These are phyloP conservation scores for Brachyalestes nurse DNA, from an alignment of 2,797 vertebrate genomes.

Conservation along the genomic window DNA sequence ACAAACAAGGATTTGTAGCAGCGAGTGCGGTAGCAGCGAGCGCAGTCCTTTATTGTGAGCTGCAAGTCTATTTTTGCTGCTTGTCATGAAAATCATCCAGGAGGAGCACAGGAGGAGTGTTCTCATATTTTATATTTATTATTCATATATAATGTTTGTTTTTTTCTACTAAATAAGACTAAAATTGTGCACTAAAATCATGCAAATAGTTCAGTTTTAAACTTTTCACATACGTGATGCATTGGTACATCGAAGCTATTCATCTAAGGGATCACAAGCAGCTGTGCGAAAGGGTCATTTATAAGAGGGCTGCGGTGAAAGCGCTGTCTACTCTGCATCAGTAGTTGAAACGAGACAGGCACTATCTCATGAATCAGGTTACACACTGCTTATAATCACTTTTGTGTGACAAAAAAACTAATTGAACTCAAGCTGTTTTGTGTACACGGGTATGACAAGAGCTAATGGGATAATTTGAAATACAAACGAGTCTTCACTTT, in stretches of 20 bases:
- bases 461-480: slow-evolving; percentile 99
- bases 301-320: slow-evolving; percentile 13
- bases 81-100: too few relatives aligned
- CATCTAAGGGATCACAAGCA: slow-evolving; percentile 5
- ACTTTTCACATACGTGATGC: not conserved
- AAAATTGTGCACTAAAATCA: too few relatives aligned
- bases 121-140: too few relatives aligned
- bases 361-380: slow-evolving; percentile 61
- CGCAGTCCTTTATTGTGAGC: too few relatives aligned
- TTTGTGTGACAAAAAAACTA: slow-evolving; percentile 88
- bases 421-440: slow-evolving; percentile 99
- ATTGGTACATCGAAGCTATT: not conserved
- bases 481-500: slow-evolving; percentile 99
- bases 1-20: too few relatives aligned
- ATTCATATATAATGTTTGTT: too few relatives aligned
- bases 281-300: slow-evolving; percentile 13
- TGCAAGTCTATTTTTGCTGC: too few relatives aligned
- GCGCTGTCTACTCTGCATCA: slow-evolving; percentile 43
- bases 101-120: too few relatives aligned
- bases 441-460: slow-evolving; percentile 97
- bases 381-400: slow-evolving; percentile 83
- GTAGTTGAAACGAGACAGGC: slow-evolving; percentile 56
- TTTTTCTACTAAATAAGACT: too few relatives aligned
- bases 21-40: too few relatives aligned
- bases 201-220: not conserved